Conservation (phyloP, 2,113 vertebrate species). For the Silurus asotus region DNA sequence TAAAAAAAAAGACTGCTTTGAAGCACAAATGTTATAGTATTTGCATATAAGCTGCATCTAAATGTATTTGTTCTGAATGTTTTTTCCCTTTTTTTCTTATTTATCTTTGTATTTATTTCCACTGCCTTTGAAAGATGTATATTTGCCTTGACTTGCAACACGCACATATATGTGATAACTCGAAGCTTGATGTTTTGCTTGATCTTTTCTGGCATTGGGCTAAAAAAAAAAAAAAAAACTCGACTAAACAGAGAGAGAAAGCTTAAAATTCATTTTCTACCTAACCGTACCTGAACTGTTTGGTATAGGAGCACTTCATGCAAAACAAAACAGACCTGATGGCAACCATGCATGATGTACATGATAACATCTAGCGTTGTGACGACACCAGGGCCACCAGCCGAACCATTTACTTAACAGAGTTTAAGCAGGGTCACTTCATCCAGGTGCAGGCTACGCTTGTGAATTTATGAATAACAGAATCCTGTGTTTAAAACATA, state of each 20-base stretch:
- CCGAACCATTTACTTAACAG: neutral
- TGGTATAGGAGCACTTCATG: neutral
- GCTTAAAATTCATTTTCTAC: neutral
- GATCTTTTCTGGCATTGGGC: neutral
- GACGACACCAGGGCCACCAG: neutral
- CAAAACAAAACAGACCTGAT: slow-evolving; percentile 7
- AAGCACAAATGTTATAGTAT: slow-evolving; percentile 40
- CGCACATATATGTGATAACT: neutral
- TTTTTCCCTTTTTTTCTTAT: slow-evolving; percentile 36
- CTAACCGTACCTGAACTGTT: neutral
- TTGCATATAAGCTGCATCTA: slow-evolving; percentile 32
- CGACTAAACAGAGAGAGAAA: neutral
- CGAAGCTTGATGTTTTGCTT: slow-evolving; percentile 1
- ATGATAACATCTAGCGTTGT: slow-evolving; percentile 1
- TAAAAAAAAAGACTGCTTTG: slow-evolving; percentile 28
- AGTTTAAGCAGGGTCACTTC: neutral
- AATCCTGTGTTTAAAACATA: neutral
- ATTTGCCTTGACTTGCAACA: neutral
- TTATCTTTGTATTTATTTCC: slow-evolving; percentile 55
- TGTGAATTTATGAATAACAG: slow-evolving; percentile 4
- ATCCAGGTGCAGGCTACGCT: neutral
- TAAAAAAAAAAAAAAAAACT: neutral
- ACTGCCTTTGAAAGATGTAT: slow-evolving; percentile 20
- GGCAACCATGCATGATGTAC: neutral
- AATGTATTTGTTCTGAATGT: slow-evolving; percentile 44